A percentile compares a stretch with the other conserved stretches of the same genome.
Conservation (phyloP, 2,113 vertebrate genomes). For the crab-eating macaque (Macaca fascicularis) region T2T-MFA8v1.1 NC_088379.1:78505001-78505500, state of each 20-base stretch:
- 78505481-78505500: not conserved
- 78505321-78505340: not conserved
- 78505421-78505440: not conserved
- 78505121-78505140: not conserved
- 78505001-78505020: not conserved
- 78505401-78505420: not conserved
- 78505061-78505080: not conserved
- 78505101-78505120: not conserved
- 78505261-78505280: not conserved
- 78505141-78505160: not conserved
- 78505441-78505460: not conserved
- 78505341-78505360: not conserved
- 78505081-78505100: not conserved
- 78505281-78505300: not conserved
- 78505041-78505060: not conserved
- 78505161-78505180: not conserved
- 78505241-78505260: not conserved
- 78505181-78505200: not conserved
- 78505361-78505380: not conserved
- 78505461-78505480: not conserved
- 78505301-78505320: not conserved
- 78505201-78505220: not conserved
- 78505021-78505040: not conserved
- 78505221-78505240: not conserved
- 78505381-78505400: not conserved